These are phyloP conservation scores for Autographa gamma DNA, from an alignment of 2,888 invertebrate genomes.

Conservation along the genomic window DNA sequence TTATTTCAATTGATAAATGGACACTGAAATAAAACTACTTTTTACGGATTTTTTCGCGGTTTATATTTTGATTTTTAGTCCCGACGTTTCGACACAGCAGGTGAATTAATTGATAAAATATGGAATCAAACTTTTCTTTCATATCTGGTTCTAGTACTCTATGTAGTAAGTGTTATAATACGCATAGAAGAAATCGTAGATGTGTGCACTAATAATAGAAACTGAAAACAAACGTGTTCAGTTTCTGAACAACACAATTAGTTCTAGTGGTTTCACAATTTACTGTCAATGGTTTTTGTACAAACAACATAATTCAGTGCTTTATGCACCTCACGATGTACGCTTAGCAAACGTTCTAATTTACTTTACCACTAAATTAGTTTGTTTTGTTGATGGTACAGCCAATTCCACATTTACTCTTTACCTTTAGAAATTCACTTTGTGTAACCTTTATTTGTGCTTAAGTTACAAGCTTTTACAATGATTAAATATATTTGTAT, in stretches of 20 bases:
- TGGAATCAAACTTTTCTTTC: no score
- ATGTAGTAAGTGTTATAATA: no score
- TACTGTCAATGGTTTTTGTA: background rate
- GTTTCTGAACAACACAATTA: background rate
- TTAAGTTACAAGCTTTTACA: background rate
- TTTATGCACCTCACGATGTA: background rate
- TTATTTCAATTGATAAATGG: no score
- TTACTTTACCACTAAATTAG: conserved; percentile 5
- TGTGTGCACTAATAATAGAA: background rate
- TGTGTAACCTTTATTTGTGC: background rate
- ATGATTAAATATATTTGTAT: no score
- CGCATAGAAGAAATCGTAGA: no score
- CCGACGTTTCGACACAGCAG: no score
- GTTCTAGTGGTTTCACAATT: background rate
- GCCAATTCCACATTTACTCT: background rate
- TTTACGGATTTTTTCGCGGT: no score
- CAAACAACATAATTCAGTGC: background rate
- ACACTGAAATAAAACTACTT: no score
- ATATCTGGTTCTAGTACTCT: no score
- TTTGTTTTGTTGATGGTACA: background rate
- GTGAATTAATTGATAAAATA: no score
- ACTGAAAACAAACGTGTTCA: background rate
- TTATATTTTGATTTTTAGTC: no score
- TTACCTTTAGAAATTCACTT: background rate
- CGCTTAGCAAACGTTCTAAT: conserved; percentile 2